Evolutionary conservation across 2,888 invertebrate genomes (phyloP).

Genomic region (Parnassius glacialis): DNA sequence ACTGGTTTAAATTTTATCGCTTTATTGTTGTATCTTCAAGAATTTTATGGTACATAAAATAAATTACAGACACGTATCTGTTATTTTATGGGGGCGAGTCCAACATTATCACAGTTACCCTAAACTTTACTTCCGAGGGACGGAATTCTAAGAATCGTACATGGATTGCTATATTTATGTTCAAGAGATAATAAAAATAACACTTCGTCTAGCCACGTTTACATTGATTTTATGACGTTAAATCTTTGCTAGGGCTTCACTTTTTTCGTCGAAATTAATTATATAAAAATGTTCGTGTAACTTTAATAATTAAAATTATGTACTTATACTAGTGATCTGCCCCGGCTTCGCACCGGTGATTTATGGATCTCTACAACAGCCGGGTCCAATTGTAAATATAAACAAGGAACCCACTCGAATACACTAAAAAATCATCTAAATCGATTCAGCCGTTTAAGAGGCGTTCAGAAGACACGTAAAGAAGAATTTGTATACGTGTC

Average conservation of each 20-base stretch:
- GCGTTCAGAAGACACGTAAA: too few species aligned
- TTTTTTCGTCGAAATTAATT: constrained; percentile 1
- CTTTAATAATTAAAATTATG: too few species aligned
- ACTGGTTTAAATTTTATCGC: constrained; percentile 37
- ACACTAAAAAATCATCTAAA: too few species aligned
- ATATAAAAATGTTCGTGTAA: too few species aligned
- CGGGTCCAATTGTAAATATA: too few species aligned
- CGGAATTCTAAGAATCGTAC: constrained; percentile 23
- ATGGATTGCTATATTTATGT: constrained; percentile 22
- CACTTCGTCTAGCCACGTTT: constrained; percentile 7
- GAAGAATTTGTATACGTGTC: too few species aligned
- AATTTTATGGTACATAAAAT: constrained; percentile 56
- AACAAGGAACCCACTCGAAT: too few species aligned
- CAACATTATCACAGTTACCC: constrained; percentile 36
- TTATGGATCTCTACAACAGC: too few species aligned
- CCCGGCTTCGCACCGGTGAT: too few species aligned
- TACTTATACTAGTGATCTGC: too few species aligned
- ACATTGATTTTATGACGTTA: constrained; percentile 13
- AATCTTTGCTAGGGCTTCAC: constrained; percentile 6
- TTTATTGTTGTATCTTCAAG: constrained; percentile 48
- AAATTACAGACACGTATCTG: constrained; percentile 47
- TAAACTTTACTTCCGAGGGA: constrained; percentile 23
- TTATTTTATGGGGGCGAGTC: constrained; percentile 40
- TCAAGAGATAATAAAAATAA: constrained; percentile 27
- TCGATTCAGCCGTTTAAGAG: too few species aligned